Base-by-base conservation (phyloP, 2,113 vertebrate genomes). In the Amphiprion percula region DNA sequence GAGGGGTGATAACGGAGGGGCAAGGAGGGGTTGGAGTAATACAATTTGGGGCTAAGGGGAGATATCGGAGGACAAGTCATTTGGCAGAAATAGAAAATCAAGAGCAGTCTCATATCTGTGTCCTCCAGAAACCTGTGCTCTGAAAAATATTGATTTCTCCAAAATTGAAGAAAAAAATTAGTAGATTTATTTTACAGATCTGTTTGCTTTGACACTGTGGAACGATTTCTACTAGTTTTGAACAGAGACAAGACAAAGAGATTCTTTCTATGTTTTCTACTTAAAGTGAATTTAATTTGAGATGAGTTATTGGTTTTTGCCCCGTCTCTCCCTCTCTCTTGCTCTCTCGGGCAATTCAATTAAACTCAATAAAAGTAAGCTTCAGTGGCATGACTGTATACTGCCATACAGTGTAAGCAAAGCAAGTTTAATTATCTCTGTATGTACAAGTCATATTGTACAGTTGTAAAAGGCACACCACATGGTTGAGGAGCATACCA, bases 81-180 rank as follows among this genome's bases (percentile, higher is more conserved):
- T 91, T 82, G 80, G 75, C 66, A 78, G 76, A 88, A 88, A 88
- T 75, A 81, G 77, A 89, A 91, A 88, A 90, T 77, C 17, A 59
- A 74, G 74, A 80, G 55, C 54, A 52, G 56, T 79, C 70, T 72
- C 79, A 79, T 84, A 87, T 89, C 79, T 76, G 69, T 83, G 64
- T 80, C 50, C 58, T 85, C 63, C 56, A 82, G 80, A 88, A 83
- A 77, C 67, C 64, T 79, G 64, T 79, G 66, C 47, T 74, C 68
- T 61, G 72, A 80, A 77, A 88, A 82, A 85, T 14, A 65, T 70
- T 10, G 37, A 81, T 88, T 83, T 87, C 67, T 74, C 26, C 19
- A 39, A 70, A 83, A 80, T 71, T 79, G 79, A 41, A 79, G 62
- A 16, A 30, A 75, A 80, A 60, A 14, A 26, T 49, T 9, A 52